Evolutionary conservation across 2,888 invertebrate species (phyloP), one percentile per base, ranked within the genome.

Genomic region (Parnassius apollo): DNA sequence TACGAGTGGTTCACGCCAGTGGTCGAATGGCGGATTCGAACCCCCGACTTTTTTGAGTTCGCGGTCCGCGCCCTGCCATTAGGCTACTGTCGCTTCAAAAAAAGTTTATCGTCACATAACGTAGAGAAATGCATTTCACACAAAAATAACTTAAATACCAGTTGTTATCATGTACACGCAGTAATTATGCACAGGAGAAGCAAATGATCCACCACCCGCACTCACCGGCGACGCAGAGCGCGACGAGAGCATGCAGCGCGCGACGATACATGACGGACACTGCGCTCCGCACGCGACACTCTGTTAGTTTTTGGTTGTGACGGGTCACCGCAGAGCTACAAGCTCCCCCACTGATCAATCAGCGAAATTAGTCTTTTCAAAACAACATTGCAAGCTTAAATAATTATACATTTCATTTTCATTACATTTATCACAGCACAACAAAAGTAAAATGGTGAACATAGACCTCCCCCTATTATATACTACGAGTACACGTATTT

Each of bases 141-240:
- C n/a, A 12, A 48, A 48, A 1, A 4, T 48, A 48, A 48, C 35
- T 3, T 12, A 1, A 8, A 12, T 4, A n/a, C 48, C 12, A 2
- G 12, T 48, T 8, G 48, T 48, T 48, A n/a, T 8, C 48, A n/a
- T n/a, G 48, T 7, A n/a, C 48, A 48, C 48, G n/a, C 48, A 48
- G 2, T 48, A 48, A 11, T n/a, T n/a, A 48, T 12, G n/a, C 48
- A 48, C 12, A 48, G 44, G 11, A 11, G 10, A 44, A 2, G 11
- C 2, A 11, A 44, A 8, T 44, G 11, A 44, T 11, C 44, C 44
- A 9, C 44, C 44, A 49, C 13, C 49, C 42, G 2, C 35, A 57
- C 57, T 57, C 57, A 62, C 57, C 62, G 57, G 48, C 46, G 49
- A 62, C 51, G 57, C 62, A 57, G 13, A 57, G 57, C 49, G 35